Base-by-base conservation (phyloP, 1,140 invertebrate species). In the Dendrolimus punctatus region DNA sequence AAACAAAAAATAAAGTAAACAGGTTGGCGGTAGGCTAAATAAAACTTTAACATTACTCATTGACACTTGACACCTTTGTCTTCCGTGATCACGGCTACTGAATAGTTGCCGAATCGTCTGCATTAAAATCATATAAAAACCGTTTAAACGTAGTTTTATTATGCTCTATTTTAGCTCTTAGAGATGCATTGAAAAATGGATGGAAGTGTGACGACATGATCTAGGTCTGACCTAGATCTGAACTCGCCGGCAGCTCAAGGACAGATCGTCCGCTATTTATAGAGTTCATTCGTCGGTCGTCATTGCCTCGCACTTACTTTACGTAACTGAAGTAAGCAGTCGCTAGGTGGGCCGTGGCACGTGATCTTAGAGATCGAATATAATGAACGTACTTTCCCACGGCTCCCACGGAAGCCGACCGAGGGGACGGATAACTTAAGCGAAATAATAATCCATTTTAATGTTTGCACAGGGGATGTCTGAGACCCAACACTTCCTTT, bases 261-360 rank as follows among this genome's bases (percentile, higher is more conserved):
- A 82, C 82, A 77, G 77, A 81, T 82, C 73, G 78, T 71, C 74
- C 71, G 77, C 77, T 84, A 86, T 86, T 83, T 80, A 83, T 83
- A 84, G 74, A 74, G 72, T 77, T 79, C 72, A 77, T 72, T 76
- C 72, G 71, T 67, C 70, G 71, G 74, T 77, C 80, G 73, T 80
- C 76, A 80, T 75, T 75, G 68, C 76, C 80, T 75, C 71, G 66
- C 74, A 76, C 62, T 71, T 66, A 69, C 71, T 83, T 85, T 79
- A 82, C 82, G 80, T 85, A 83, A 85, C 73, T 75, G 71, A 75
- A 75, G 71, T 67, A 70, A 70, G 62, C 55, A 55, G 61, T 71
- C 64, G 61, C 71, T 74, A 71, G 66, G 70, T 74, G 73, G 66
- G 68, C 60, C 53, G 51, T 51, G 62, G 55, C 73, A 72, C 79